Percentiles rank a stretch among this genome's conserved stretches.
These are phyloP conservation scores for Aurelia coerulea DNA, from an alignment of 30 jellyfish, hydroid and myxozoan species.

Conservation along the genomic window DNA sequence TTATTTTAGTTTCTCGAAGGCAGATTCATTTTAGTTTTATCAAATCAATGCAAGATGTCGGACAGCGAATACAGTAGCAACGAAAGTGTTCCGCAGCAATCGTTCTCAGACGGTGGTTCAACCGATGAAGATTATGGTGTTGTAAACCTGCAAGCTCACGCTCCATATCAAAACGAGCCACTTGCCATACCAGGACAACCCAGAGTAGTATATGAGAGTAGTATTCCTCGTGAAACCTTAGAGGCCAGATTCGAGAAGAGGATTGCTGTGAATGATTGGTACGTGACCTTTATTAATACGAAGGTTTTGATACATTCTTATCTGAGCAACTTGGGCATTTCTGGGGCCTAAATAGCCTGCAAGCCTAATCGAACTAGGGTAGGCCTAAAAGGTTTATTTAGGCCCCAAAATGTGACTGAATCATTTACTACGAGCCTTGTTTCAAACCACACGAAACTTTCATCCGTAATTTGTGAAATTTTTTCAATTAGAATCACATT, in stretches of 20 bases:
- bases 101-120: neutral
- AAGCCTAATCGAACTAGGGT: too few species aligned
- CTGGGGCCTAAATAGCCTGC: too few species aligned
- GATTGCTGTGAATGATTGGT: conserved; percentile 3
- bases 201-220: neutral
- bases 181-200: neutral
- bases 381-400: too few species aligned
- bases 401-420: too few species aligned
- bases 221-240: conserved; percentile 4
- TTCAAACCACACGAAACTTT: too few species aligned
- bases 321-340: too few species aligned
- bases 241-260: conserved; percentile 19
- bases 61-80: conserved; percentile 21
- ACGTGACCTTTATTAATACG: neutral
- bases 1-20: neutral
- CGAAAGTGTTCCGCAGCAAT: conserved; percentile 18
- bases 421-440: too few species aligned
- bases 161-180: conserved; percentile 40
- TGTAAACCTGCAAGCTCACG: conserved; percentile 31
- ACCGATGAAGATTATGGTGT: conserved; percentile 19
- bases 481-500: too few species aligned
- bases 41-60: conserved; percentile 25
- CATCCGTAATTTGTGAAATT: too few species aligned
- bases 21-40: conserved; percentile 10
- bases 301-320: too few species aligned